Evolutionary conservation across 2,888 invertebrate genomes (phyloP).

Genomic region (Microdon myrmicae): DNA sequence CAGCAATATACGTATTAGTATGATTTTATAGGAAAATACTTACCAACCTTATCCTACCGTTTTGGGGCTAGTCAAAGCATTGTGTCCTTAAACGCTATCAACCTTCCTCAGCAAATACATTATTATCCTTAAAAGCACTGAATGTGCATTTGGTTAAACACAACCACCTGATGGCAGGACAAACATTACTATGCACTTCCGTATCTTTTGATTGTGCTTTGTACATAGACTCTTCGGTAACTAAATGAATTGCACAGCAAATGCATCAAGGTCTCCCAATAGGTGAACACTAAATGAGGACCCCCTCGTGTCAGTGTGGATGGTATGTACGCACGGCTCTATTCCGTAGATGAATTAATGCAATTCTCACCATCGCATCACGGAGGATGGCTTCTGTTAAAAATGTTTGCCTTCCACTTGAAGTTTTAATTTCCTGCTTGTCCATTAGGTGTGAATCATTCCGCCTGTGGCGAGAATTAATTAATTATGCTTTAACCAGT

Average conservation of each 20-base stretch:
- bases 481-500: slow-evolving; percentile 23
- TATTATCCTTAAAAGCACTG: no score
- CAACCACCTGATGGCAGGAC: slow-evolving; percentile 37
- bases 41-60: no score
- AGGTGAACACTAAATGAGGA: slow-evolving; percentile 19
- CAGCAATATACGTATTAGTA: no score
- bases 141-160: slow-evolving; percentile 43
- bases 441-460: slow-evolving; percentile 22
- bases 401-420: slow-evolving; percentile 46
- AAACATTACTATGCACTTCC: slow-evolving; percentile 20
- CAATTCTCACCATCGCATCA: slow-evolving; percentile 7
- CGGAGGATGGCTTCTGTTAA: slow-evolving; percentile 33
- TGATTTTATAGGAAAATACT: no score
- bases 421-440: slow-evolving; percentile 23
- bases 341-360: slow-evolving; percentile 8
- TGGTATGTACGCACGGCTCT: slow-evolving; percentile 37
- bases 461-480: slow-evolving; percentile 22
- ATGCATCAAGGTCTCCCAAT: slow-evolving; percentile 9
- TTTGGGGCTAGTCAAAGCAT: no score
- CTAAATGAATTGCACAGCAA: slow-evolving; percentile 22
- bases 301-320: slow-evolving; percentile 37
- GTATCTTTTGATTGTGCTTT: background rate
- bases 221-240: slow-evolving; percentile 13
- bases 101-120: no score
- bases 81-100: no score